Evolutionary conservation across 2,797 vertebrate species (phyloP), one percentile per base, ranked within the genome.

Genomic region (Benthosema pterotum): DNA sequence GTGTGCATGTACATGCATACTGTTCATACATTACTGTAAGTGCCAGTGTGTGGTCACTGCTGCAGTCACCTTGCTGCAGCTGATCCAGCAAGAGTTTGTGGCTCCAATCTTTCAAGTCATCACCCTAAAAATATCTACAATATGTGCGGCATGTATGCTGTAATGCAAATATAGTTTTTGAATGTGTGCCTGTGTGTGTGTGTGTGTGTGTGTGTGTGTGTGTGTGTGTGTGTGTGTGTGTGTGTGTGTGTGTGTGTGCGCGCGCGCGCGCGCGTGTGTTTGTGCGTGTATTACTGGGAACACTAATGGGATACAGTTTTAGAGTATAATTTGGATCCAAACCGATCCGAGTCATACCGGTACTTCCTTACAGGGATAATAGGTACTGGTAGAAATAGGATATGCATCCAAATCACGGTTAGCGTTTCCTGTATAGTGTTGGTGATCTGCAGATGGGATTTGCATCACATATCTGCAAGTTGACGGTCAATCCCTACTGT

Each of bases 91-190:
- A 59, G 46, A 28, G 57, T n/a, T 28, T 32, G 19, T 17, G 16
- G 57, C 49, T 59, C 57, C 57, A 48, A 49, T 59, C 19, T 11
- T 16, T 59, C 57, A 45, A 48, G 16, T 19, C 49, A 46, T 48
- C 45, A 8, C 22, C 45, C 46, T 59, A 48, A 32, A 48, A 59
- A 59, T 16, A 59, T 15, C 18, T 25, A 43, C n/a, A 13, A 2
- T 22, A 14, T 51, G 12, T 15, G n/a, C n/a, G 43, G 14, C 46
- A 42, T 16, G 32, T 18, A 13, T 11, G 15, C 11, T 25, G 42
- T 12, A 42, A 62, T 43, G 4, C 3, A 42, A 38, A 38, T 38
- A 38, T 38, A 38, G 32, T 8, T 38, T 38, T 7, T 38, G 6
- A 8, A 25, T 12, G 19, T 52, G 13, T 52, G 16, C 7, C 5